These are phyloP conservation scores for Coelopa frigida DNA, from an alignment of 1,140 invertebrate genomes.

Conservation along the genomic window DNA sequence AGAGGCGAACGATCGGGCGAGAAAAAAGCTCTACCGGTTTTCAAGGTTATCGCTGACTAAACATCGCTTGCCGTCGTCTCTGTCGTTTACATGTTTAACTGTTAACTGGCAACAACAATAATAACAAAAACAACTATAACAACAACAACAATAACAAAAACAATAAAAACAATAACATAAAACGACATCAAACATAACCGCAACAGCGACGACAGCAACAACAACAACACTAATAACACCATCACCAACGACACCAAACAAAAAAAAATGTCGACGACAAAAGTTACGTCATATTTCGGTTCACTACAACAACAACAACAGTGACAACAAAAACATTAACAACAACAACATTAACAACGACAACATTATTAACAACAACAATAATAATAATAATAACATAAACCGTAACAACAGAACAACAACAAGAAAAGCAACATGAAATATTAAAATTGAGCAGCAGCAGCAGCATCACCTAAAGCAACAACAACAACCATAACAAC, in stretches of 20 bases:
- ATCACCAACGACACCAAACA: too few relatives aligned
- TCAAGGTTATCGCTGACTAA: constrained; percentile 34
- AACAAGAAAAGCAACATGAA: background rate
- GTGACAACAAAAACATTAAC: background rate
- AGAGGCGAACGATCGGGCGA: too few relatives aligned
- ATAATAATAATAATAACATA: background rate
- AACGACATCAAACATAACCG: too few relatives aligned
- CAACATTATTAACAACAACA: too few relatives aligned
- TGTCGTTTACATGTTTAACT: constrained; percentile 24
- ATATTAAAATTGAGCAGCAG: too few relatives aligned
- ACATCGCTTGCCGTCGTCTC: constrained; percentile 7
- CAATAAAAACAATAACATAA: constrained; percentile 13
- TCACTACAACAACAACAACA: constrained; percentile 1
- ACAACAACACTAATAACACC: constrained; percentile 15
- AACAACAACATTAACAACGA: background rate
- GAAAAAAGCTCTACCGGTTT: constrained; percentile 40
- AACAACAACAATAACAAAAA: constrained; percentile 14
- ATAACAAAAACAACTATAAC: too few relatives aligned
- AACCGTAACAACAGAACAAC: too few relatives aligned
- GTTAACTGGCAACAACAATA: too few relatives aligned
- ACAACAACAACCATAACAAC: background rate
- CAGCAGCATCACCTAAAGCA: constrained; percentile 2
- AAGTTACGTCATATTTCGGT: constrained; percentile 13
- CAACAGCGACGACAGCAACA: constrained; percentile 12
- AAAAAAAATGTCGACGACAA: too few relatives aligned